phyloP scores from a whole-genome alignment of 2,888 invertebrate genomes.

The Selenia dentaria region DNA sequence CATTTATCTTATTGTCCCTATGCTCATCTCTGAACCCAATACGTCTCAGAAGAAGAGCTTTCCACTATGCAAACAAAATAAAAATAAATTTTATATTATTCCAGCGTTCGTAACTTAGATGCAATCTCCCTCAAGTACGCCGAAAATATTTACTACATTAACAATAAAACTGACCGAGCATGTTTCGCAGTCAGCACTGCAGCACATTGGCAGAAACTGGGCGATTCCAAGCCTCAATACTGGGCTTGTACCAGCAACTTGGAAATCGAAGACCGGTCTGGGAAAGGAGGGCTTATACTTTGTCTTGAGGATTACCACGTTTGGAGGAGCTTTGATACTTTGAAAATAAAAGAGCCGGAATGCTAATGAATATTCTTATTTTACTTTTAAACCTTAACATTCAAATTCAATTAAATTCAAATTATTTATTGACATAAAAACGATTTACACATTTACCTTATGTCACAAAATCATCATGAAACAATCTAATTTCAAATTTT shows the following conservation, averaged over 20 bases:
- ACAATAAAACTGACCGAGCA: constrained; percentile 43
- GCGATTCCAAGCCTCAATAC: constrained; percentile 36
- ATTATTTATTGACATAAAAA: no score
- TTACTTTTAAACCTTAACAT: no score
- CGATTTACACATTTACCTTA: no score
- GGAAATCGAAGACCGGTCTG: constrained; percentile 38
- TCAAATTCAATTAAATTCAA: no score
- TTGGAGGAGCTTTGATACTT: constrained; percentile 60
- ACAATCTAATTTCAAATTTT: no score
- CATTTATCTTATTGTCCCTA: no score
- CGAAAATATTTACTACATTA: constrained; percentile 47
- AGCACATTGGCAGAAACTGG: constrained; percentile 51
- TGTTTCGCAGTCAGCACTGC: constrained; percentile 62
- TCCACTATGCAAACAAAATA: no score
- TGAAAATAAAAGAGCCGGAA: constrained; percentile 60
- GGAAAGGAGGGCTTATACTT: constrained; percentile 47
- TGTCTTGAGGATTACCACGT: constrained; percentile 52
- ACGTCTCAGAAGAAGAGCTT: no score
- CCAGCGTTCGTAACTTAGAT: constrained; percentile 58
- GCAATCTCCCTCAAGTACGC: constrained; percentile 54
- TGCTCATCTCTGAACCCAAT: no score
- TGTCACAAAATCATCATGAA: no score
- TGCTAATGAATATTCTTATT: no score
- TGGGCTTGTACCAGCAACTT: constrained; percentile 57
- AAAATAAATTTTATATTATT: no score